Evolutionary conservation across 1,140 invertebrate species (phyloP), one percentile per base, ranked within the genome.

Genomic region (Drosophila rhopaloa): DNA sequence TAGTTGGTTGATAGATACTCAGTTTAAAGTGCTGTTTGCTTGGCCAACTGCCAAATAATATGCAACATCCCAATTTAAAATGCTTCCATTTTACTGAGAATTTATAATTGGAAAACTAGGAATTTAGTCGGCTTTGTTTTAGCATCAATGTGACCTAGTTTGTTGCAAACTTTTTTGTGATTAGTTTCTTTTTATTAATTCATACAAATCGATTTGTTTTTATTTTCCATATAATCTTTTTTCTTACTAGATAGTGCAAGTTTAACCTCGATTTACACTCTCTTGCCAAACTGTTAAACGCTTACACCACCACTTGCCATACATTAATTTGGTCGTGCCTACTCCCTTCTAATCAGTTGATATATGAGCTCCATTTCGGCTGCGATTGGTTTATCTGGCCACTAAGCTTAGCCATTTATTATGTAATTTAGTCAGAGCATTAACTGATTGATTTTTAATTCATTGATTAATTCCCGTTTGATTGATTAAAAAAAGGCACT

Each of bases 361-460:
- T 68, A 67, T 67, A 68, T 68, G 47, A 14, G 37, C 65, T 35
- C 65, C 62, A 68, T 68, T 68, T 68, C 4, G 38, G 11, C 37
- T 53, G 47, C 47, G 65, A 68, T 68, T 53, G 63, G 65, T 32
- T 68, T 68, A 68, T 68, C 65, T 68, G 37, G 29, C 32, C 61
- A 10, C 44, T 51, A 68, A 68, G 65, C 65, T 29, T 4, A 48
- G 37, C 67, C 67, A 71, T 72, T 72, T 71, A 72, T 72, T 72
- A 71, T 58, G 65, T 72, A 72, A 71, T 71, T 72, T 72, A 29
- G 66, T n/a, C 29, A 40, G 50, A 19, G 13, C 41, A 57, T 70
- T 70, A 56, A 72, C 65, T 58, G 68, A 72, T 72, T 72, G 68
- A 72, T 72, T 72, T 72, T 72, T 72, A 72, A 72, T 57, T 71